Base-by-base conservation (phyloP, 2,888 invertebrate genomes). In the Diadegma fenestrale region DNA sequence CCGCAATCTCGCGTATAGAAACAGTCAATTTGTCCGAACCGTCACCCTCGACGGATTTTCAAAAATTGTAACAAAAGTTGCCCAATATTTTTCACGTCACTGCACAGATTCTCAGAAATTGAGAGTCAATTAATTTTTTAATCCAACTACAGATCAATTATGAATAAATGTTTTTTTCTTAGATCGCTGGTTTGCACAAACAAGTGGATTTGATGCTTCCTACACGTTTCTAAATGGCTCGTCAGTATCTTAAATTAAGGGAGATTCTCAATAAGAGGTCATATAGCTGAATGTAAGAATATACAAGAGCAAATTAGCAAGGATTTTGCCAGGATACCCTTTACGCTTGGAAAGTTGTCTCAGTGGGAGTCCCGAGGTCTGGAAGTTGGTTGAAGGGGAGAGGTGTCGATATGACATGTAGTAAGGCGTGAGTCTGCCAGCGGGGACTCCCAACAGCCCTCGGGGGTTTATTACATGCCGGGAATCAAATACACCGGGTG, bases 401-500 rank as follows among this genome's bases (percentile, higher is more conserved):
- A 93, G 93, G 93, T 94, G 93, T 93, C 94, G 93, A 94, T 93
- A 93, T 92, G 93, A 94, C 93, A 93, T 92, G 93, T 90, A 89
- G 90, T 89, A 89, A 90, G 87, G 87, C 86, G 86, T 73, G 88
- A 89, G 88, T 79, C 80, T 85, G 85, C 77, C 86, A 84, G 86
- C 82, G 86, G 89, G 88, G 87, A 86, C 84, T 87, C 84, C 87
- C 51, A 80, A 89, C 92, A 92, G 91, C 92, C 93, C 89, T 92
- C 92, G 91, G 92, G 93, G 92, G 92, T 93, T 94, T 94, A 94
- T 93, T 93, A 93, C 93, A 93, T 92, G 93, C 93, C 92, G 92
- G 92, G 92, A 94, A 94, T 94, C 93, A 93, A 94, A 93, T 93
- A 93, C 93, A 93, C 93, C 93, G 94, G 94, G 94, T 93, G 94